Percentiles rank a stretch among this genome's conserved stretches.
Conservation (phyloP, 2,113 vertebrate species). For the Cheirogaleus medius region DNA sequence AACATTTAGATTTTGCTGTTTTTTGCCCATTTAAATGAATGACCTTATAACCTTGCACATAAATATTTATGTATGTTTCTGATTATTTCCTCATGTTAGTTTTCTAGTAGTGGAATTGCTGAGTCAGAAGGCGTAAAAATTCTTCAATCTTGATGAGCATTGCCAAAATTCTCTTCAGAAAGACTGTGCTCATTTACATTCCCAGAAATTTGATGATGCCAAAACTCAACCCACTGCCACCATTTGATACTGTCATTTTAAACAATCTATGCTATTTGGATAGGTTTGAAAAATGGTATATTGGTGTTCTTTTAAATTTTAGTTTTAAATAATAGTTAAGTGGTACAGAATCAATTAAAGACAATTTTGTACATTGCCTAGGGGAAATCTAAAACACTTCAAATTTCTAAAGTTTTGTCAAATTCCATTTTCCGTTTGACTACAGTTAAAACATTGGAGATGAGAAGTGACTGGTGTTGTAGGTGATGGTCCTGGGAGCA, state of each 20-base stretch:
- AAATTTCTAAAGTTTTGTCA: neutral
- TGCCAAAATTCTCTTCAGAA: neutral
- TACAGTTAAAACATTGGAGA: neutral
- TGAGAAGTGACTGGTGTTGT: neutral
- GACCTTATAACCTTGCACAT: neutral
- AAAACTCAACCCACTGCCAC: neutral
- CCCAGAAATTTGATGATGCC: neutral
- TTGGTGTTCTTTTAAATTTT: neutral
- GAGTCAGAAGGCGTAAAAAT: neutral
- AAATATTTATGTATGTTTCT: neutral
- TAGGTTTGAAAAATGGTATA: neutral
- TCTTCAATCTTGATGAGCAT: neutral
- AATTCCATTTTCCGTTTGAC: neutral
- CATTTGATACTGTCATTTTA: neutral
- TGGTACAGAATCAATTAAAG: neutral
- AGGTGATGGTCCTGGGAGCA: neutral
- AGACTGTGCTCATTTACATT: neutral
- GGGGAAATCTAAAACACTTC: neutral
- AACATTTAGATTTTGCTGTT: neutral
- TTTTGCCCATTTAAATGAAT: conserved; percentile 18
- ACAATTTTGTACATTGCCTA: neutral
- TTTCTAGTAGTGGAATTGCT: neutral
- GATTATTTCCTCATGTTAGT: neutral
- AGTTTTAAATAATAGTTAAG: neutral
- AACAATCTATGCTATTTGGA: neutral